These are phyloP conservation scores for Notodonta dromedarius DNA, from an alignment of 2,888 invertebrate species.

Conservation along the genomic window DNA sequence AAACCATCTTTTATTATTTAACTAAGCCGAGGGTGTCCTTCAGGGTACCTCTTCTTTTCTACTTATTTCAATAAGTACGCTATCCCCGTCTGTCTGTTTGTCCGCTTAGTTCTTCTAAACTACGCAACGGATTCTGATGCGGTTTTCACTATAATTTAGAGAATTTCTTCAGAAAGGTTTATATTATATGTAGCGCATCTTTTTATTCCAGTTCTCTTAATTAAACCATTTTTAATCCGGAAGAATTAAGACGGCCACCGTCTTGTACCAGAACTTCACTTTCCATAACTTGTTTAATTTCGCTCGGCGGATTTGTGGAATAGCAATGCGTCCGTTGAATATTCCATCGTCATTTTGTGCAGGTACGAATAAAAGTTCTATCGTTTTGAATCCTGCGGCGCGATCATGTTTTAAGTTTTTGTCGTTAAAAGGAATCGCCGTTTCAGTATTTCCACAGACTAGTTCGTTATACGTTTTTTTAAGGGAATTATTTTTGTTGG, in stretches of 20 bases:
- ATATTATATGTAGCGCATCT: conserved; percentile 13
- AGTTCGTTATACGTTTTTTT: neutral
- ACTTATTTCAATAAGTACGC: no score
- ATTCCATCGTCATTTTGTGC: conserved; percentile 61
- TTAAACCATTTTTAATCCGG: conserved; percentile 53
- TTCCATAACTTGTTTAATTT: conserved; percentile 71
- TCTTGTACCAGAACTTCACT: conserved; percentile 49
- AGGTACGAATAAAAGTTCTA: conserved; percentile 61
- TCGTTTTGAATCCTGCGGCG: conserved; percentile 42
- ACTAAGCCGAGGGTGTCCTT: no score
- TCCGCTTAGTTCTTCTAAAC: no score
- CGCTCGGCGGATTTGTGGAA: conserved; percentile 49
- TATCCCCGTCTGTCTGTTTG: no score
- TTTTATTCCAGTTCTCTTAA: conserved; percentile 51
- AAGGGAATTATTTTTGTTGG: neutral
- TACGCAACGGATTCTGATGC: no score
- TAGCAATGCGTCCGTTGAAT: conserved; percentile 52
- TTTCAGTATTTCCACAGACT: neutral
- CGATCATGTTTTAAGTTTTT: conserved; percentile 44
- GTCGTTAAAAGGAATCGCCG: neutral
- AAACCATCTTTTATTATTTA: no score
- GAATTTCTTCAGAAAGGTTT: no score
- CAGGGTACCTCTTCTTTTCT: no score
- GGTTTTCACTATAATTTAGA: no score
- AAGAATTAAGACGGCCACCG: conserved; percentile 47